Evolutionary conservation across 1,140 invertebrate genomes (phyloP).

Genomic region (Brachionus paranguensis): DNA sequence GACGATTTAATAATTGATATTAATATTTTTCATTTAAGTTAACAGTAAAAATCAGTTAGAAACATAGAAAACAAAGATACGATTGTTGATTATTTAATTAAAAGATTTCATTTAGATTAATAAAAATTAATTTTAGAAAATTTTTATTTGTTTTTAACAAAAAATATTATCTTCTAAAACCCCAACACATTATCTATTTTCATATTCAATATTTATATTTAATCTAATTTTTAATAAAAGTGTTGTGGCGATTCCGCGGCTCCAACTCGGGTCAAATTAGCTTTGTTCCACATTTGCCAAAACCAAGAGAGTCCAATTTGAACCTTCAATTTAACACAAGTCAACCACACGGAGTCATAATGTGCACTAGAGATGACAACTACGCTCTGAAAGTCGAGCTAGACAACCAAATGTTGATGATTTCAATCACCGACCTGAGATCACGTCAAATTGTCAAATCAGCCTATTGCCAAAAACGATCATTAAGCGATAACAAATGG

Average conservation of each 20-base stretch:
- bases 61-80: no score
- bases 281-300: constrained; percentile 20
- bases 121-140: no score
- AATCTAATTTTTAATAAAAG: neutral
- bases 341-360: neutral
- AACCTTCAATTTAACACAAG: constrained; percentile 9
- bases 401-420: neutral
- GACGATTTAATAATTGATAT: no score
- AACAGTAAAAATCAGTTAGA: no score
- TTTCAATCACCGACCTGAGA: neutral
- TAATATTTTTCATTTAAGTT: no score
- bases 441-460: neutral
- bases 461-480: neutral
- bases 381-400: neutral
- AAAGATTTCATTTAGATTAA: no score
- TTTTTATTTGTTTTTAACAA: no score
- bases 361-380: constrained; percentile 5
- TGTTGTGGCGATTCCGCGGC: constrained; percentile 11
- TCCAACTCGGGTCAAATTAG: neutral
- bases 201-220: neutral
- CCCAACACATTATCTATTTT: no score
- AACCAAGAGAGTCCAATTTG: neutral
- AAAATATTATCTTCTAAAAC: no score
- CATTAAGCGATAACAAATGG: constrained; percentile 21
- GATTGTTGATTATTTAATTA: no score